Evolutionary conservation across 2,888 invertebrate species (phyloP), one percentile per base, ranked within the genome.

Genomic region (Pseudoips prasinana): DNA sequence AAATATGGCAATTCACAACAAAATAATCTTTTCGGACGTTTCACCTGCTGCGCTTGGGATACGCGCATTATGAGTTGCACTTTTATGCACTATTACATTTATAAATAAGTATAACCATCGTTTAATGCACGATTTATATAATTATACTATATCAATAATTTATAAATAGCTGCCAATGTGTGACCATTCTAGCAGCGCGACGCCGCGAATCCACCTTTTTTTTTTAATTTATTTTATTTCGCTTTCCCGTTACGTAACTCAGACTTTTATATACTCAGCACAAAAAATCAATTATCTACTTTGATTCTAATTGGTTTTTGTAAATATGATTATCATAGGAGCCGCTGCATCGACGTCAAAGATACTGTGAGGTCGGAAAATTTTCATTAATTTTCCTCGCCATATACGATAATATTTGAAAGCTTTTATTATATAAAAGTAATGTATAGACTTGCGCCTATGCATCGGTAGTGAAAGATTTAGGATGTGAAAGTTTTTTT

Each of bases 361-460:
- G 55, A 43, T 57, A 59, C 61, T 55, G 54, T 42, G 65, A 58
- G 57, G 64, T 59, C 67, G 87, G 84, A 86, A 85, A 85, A 79
- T 66, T 85, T 86, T 67, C 56, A 64, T 46, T 58, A 86, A 84
- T 87, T 87, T 85, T 87, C 85, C 75, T 55, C 41, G 46, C 49
- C 46, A 57, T 45, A 56, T 49, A 57, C 41, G 60, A 22, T 7
- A 24, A 41, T 39, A 53, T 72, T 64, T 64, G 14, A 8, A 8
- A 7, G 10, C 42, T 70, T 73, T 75, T 57, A 49, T 52, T 51
- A 18, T 20, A 52, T 43, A 49, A 59, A 54, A 39, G 25, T 46
- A 47, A 64, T 61, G 58, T 49, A 48, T 32, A 58, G 70, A 68
- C 70, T 74, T 87, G 87, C 87, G 87, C 87, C 87, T 87, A 70